A percentile compares a stretch with the other conserved stretches of the same genome.
Evolutionary conservation across 2,113 vertebrate species (phyloP).

Genomic region (Stercorarius parasiticus): DNA sequence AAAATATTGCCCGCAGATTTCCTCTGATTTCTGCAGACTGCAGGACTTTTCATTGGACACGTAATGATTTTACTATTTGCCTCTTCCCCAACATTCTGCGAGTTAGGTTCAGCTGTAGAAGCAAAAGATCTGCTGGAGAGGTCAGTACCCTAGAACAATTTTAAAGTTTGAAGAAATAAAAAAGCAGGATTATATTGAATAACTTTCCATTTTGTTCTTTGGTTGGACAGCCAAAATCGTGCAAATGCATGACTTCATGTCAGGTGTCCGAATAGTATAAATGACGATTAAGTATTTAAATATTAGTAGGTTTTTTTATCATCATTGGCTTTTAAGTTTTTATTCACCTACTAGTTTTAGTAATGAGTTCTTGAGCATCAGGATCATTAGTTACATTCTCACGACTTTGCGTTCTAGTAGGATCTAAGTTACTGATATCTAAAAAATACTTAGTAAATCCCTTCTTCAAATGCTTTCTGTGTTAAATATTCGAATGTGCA

Average conservation of each 20-base stretch:
- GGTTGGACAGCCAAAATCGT: background rate
- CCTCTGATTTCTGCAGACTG: background rate
- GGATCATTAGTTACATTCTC: slow-evolving; percentile 36
- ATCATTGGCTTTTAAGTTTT: slow-evolving; percentile 37
- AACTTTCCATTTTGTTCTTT: background rate
- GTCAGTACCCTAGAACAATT: background rate
- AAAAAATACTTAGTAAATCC: slow-evolving; percentile 48
- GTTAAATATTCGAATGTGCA: slow-evolving; percentile 27
- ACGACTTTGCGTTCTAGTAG: slow-evolving; percentile 7
- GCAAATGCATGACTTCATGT: background rate
- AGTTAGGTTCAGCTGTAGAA: background rate
- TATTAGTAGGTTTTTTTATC: slow-evolving; percentile 34
- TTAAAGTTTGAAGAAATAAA: background rate
- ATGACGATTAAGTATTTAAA: background rate
- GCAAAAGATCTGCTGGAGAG: background rate
- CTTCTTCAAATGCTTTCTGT: slow-evolving; percentile 7
- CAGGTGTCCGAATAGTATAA: background rate
- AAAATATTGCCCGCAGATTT: background rate
- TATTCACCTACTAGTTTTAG: slow-evolving; percentile 33
- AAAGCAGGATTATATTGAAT: background rate
- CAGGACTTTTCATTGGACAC: background rate
- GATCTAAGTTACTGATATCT: slow-evolving; percentile 60
- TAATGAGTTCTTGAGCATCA: background rate
- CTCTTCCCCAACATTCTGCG: background rate
- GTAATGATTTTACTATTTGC: background rate